These are phyloP conservation scores for Biston betularia DNA, from an alignment of 2,888 invertebrate species.

Conservation along the genomic window DNA sequence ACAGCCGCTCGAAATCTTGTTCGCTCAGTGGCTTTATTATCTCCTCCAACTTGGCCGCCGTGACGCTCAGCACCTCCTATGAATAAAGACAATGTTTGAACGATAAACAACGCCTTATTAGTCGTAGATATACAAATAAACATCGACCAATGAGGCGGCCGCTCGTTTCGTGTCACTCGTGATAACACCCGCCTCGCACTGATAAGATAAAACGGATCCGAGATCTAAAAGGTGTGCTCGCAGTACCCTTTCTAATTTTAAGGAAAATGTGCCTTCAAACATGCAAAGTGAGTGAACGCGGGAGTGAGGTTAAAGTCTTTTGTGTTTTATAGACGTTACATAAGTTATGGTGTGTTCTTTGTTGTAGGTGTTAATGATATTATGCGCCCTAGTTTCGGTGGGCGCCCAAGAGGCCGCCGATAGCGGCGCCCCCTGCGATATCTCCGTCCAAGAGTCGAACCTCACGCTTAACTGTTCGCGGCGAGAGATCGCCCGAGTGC, in stretches of 20 bases:
- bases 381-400: slow-evolving; percentile 71
- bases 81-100: slow-evolving; percentile 70
- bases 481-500: slow-evolving; percentile 66
- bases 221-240: slow-evolving; percentile 68
- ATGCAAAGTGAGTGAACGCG: slow-evolving; percentile 69
- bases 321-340: slow-evolving; percentile 55
- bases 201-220: slow-evolving; percentile 78
- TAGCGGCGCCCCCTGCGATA: slow-evolving; percentile 66
- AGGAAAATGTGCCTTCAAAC: slow-evolving; percentile 73
- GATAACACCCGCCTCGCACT: slow-evolving; percentile 71
- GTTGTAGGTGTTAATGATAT: slow-evolving; percentile 81
- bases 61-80: slow-evolving; percentile 87
- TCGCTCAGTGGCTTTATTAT: slow-evolving; percentile 82
- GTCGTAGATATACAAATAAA: slow-evolving; percentile 72
- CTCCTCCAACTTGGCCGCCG: slow-evolving; percentile 86
- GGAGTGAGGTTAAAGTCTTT: slow-evolving; percentile 48
- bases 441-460: slow-evolving; percentile 66
- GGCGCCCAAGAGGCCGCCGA: slow-evolving; percentile 57
- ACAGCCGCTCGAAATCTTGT: slow-evolving; percentile 65
- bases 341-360: slow-evolving; percentile 72
- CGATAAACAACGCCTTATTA: slow-evolving; percentile 62
- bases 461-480: slow-evolving; percentile 77
- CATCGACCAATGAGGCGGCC: slow-evolving; percentile 74
- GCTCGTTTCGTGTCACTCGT: slow-evolving; percentile 69
- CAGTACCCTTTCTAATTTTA: slow-evolving; percentile 72